Evolutionary conservation across 2,888 invertebrate species (phyloP).

Genomic region (Drosophila rubida): DNA sequence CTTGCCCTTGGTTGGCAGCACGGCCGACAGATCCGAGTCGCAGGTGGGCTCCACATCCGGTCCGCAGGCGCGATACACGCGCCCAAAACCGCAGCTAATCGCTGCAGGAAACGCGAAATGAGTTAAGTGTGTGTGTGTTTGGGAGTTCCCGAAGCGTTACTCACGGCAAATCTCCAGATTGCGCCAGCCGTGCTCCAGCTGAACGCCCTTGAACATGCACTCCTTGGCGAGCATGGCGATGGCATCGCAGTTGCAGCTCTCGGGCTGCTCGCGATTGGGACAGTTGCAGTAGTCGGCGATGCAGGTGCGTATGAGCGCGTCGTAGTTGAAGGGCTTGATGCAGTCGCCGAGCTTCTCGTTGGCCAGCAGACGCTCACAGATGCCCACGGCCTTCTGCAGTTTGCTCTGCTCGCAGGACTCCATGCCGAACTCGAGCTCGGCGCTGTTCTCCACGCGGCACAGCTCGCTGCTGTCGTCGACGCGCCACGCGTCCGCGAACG

Average conservation of each 20-base stretch:
- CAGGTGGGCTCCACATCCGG: slow-evolving; percentile 90
- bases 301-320: slow-evolving; percentile 89
- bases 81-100: slow-evolving; percentile 90
- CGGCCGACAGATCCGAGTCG: slow-evolving; percentile 85
- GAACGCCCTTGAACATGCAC: slow-evolving; percentile 89
- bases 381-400: slow-evolving; percentile 85
- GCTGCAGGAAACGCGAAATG: slow-evolving; percentile 86
- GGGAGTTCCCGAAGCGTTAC: no score
- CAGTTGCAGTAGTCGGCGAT: slow-evolving; percentile 93
- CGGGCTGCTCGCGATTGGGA: slow-evolving; percentile 86
- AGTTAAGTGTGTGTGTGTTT: no score
- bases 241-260: slow-evolving; percentile 91
- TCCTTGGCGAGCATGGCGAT: slow-evolving; percentile 91
- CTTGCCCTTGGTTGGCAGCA: slow-evolving; percentile 77
- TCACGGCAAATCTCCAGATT: slow-evolving; percentile 93
- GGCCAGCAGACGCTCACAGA: slow-evolving; percentile 88
- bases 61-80: slow-evolving; percentile 92
- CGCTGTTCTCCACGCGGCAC: slow-evolving; percentile 80
- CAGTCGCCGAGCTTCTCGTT: slow-evolving; percentile 89
- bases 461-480: slow-evolving; percentile 77
- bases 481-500: slow-evolving; percentile 84
- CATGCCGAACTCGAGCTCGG: slow-evolving; percentile 77
- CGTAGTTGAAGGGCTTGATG: slow-evolving; percentile 88
- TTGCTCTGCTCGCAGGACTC: slow-evolving; percentile 76
- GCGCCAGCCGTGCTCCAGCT: slow-evolving; percentile 90